These are phyloP conservation scores for Pituophis catenifer DNA, from an alignment of 2,113 vertebrate genomes.

Conservation along the genomic window DNA sequence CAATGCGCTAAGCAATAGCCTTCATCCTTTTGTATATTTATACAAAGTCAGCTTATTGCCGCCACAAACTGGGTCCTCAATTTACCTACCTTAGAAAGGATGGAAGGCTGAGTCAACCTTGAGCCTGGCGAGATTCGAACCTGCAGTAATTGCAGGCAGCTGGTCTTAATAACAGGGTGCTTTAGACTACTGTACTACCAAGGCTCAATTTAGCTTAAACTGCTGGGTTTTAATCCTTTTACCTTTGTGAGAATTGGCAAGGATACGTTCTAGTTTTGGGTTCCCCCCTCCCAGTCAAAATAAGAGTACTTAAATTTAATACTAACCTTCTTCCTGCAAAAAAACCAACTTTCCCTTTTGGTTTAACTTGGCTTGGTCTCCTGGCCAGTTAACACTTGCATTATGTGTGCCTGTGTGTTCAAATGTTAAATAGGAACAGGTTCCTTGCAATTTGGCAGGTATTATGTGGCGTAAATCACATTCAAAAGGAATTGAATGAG, in stretches of 20 bases:
- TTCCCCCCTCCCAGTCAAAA: constrained; percentile 6
- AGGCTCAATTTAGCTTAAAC: background rate
- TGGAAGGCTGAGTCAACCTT: too few relatives aligned
- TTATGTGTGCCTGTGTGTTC: background rate
- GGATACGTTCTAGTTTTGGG: constrained; percentile 34
- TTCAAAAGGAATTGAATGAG: background rate
- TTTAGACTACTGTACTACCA: too few relatives aligned
- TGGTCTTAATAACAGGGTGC: too few relatives aligned
- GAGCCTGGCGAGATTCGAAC: too few relatives aligned
- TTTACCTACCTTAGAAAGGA: too few relatives aligned
- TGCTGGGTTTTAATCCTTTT: constrained; percentile 24
- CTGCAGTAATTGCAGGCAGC: too few relatives aligned
- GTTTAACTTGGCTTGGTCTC: background rate
- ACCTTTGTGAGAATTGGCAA: constrained; percentile 41
- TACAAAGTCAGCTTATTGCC: too few relatives aligned
- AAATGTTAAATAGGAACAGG: background rate
- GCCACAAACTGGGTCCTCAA: too few relatives aligned
- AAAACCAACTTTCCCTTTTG: constrained; percentile 11
- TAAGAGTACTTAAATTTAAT: constrained; percentile 55
- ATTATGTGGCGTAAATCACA: background rate
- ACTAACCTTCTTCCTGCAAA: constrained; percentile 30
- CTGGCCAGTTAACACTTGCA: background rate
- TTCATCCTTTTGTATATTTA: too few relatives aligned
- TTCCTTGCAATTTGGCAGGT: background rate
- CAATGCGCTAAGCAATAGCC: too few relatives aligned